These are phyloP conservation scores for Gavialis gangeticus DNA, from an alignment of 2,113 vertebrate species.

Conservation along the genomic window DNA sequence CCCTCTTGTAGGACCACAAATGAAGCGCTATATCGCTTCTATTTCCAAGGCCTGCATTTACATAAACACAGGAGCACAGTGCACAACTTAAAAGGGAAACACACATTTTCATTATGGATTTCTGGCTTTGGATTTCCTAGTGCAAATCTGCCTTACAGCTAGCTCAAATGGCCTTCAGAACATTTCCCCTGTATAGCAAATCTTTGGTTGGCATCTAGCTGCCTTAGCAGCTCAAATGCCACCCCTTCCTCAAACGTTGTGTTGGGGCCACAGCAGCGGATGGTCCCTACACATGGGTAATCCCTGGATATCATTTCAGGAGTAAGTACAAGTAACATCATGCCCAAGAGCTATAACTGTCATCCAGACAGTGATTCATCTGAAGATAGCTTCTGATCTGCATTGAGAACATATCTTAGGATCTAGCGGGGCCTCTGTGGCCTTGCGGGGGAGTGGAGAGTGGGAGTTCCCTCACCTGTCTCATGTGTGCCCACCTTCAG, in stretches of 20 bases:
- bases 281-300: neutral
- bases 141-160: neutral
- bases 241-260: neutral
- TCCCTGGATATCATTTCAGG: neutral
- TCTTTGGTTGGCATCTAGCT: neutral
- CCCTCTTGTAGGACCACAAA: neutral
- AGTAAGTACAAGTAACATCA: conserved; percentile 26
- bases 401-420: conserved; percentile 18
- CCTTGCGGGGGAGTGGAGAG: no score
- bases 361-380: neutral
- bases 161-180: neutral
- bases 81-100: neutral
- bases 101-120: neutral
- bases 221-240: neutral
- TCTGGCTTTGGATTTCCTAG: neutral
- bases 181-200: neutral
- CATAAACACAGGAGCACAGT: neutral
- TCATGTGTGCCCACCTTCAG: no score
- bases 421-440: neutral
- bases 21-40: neutral
- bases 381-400: neutral
- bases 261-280: neutral
- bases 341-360: neutral
- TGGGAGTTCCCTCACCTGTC: no score
- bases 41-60: neutral